A percentile compares a stretch with the other conserved stretches of the same genome.
phyloP scores from a whole-genome alignment of 2,797 vertebrate species.

The Platyrinchus mystaceus region DNA sequence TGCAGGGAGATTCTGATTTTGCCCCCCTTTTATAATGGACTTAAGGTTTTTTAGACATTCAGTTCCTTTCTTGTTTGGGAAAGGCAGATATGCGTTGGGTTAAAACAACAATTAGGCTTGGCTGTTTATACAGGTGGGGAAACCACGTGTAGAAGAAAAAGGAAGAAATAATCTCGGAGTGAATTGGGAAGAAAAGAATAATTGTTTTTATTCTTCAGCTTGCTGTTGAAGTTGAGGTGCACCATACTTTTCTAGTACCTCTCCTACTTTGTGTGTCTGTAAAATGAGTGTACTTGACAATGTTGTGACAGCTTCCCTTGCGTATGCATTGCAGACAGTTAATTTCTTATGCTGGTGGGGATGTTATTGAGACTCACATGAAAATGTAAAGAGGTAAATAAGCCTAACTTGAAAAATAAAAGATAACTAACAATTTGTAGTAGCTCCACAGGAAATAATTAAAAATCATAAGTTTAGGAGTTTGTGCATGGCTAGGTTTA shows the following conservation, averaged over 20 bases:
- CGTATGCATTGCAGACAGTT: neutral
- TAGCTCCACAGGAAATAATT: neutral
- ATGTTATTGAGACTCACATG: neutral
- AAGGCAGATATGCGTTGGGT: neutral
- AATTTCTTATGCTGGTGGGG: neutral
- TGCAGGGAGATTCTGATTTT: neutral
- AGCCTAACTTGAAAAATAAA: neutral
- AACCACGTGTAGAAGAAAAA: neutral
- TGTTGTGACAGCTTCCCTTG: neutral
- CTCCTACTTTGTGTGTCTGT: neutral
- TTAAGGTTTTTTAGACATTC: neutral
- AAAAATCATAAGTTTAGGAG: neutral
- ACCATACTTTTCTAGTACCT: neutral
- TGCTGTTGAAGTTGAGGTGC: neutral
- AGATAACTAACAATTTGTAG: neutral
- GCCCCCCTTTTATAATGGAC: neutral
- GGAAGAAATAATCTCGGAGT: neutral
- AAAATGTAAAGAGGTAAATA: neutral
- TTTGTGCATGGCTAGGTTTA: neutral
- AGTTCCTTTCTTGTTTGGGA: slow-evolving; percentile 10
- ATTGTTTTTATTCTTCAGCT: neutral
- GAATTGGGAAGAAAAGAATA: neutral
- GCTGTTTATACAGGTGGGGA: slow-evolving; percentile 26
- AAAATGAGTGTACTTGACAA: neutral
- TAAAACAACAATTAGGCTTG: neutral